Conservation (phyloP, 2,113 vertebrate genomes). For the Corydoras sp. region DNA sequence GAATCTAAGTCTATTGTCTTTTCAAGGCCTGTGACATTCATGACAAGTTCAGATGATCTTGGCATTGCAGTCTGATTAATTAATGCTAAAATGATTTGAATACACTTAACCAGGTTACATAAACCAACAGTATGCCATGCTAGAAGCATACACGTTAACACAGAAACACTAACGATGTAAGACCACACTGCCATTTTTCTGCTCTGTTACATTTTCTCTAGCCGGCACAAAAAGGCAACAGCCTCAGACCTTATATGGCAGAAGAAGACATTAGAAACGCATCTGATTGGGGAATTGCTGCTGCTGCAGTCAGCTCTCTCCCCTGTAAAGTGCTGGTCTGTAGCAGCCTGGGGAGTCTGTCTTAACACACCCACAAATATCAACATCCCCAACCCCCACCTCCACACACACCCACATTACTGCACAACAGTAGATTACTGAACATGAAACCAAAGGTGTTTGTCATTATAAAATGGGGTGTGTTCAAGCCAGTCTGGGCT, state of each 20-base stretch:
- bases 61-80: too few relatives aligned
- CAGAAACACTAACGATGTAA: slow-evolving; percentile 16
- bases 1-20: too few relatives aligned
- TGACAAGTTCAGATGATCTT: too few relatives aligned
- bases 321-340: slow-evolving; percentile 9
- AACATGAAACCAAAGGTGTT: slow-evolving; percentile 8
- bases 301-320: slow-evolving; percentile 30
- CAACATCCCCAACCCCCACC: not conserved
- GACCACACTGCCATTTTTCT: slow-evolving; percentile 20
- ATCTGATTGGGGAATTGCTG: slow-evolving; percentile 49
- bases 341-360: slow-evolving; percentile 18
- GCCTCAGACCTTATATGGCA: slow-evolving; percentile 67
- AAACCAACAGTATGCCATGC: not conserved
- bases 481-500: not conserved
- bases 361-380: slow-evolving; percentile 11
- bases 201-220: slow-evolving; percentile 39
- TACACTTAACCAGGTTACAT: too few relatives aligned
- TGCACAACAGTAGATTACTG: not conserved
- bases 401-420: not conserved
- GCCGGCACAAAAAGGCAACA: slow-evolving; percentile 52
- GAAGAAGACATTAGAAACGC: slow-evolving; percentile 52
- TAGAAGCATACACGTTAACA: not conserved
- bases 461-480: not conserved
- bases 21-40: too few relatives aligned
- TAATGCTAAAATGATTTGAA: too few relatives aligned